Conservation (phyloP, 1,140 invertebrate species). For the Halictus rubicundus region DNA sequence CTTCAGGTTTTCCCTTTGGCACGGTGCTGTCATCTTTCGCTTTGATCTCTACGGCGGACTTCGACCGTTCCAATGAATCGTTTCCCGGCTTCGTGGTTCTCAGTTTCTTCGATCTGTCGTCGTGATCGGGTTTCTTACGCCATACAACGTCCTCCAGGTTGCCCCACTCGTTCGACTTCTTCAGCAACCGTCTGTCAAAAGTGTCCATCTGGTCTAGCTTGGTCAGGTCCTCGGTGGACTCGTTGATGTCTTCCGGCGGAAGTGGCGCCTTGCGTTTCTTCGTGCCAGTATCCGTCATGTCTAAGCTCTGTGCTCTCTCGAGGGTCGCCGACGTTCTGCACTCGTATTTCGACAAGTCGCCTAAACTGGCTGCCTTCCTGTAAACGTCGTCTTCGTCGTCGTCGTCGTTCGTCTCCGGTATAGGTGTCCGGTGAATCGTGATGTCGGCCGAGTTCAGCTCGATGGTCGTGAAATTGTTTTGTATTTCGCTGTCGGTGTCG, state of each 20-base stretch:
- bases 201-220: constrained; percentile 85
- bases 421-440: constrained; percentile 86
- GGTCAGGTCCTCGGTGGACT: constrained; percentile 82
- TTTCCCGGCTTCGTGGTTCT: constrained; percentile 64
- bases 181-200: constrained; percentile 85
- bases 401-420: constrained; percentile 81
- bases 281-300: constrained; percentile 86
- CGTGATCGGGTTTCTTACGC: constrained; percentile 64
- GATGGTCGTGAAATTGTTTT: constrained; percentile 82
- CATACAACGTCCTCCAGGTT: constrained; percentile 88
- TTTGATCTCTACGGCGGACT: constrained; percentile 72
- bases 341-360: constrained; percentile 89
- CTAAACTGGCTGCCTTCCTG: constrained; percentile 89
- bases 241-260: constrained; percentile 81
- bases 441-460: constrained; percentile 88
- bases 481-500: constrained; percentile 79
- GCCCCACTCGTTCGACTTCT: constrained; percentile 88
- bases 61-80: constrained; percentile 70
- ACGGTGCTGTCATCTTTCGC: constrained; percentile 55
- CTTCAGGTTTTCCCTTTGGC: constrained; percentile 9
- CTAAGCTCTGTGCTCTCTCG: constrained; percentile 90
- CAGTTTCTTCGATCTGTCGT: constrained; percentile 36
- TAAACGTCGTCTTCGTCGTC: constrained; percentile 83
- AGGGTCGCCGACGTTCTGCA: constrained; percentile 82
- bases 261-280: constrained; percentile 86